A percentile compares a stretch with the other conserved stretches of the same genome.
phyloP scores from a whole-genome alignment of 2,797 vertebrate genomes.

The Melanitta fusca region DNA sequence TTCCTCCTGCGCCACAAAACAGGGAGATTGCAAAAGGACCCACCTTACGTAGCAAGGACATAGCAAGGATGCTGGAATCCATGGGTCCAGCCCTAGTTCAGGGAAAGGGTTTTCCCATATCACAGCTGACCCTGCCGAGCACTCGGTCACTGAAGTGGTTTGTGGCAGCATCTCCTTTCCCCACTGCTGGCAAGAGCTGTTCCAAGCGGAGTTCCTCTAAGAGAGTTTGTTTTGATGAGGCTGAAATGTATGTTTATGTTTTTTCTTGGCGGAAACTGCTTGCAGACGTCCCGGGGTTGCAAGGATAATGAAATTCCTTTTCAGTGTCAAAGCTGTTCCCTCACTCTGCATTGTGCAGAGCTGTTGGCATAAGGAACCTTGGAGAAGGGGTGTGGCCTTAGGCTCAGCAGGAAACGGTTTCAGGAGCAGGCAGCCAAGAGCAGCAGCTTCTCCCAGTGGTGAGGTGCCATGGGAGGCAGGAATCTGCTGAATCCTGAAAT shows the following conservation, averaged over 20 bases:
- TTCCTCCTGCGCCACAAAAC: neutral
- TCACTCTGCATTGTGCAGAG: neutral
- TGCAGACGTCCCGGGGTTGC: neutral
- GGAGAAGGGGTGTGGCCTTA: neutral
- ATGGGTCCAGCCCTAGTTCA: neutral
- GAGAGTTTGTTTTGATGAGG: neutral
- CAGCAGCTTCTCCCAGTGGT: neutral
- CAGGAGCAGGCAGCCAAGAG: neutral
- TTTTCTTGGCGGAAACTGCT: neutral
- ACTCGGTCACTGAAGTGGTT: neutral
- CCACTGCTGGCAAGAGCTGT: neutral
- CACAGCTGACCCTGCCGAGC: neutral
- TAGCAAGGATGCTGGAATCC: neutral
- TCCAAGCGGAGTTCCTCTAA: neutral
- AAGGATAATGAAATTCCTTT: neutral
- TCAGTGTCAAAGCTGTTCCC: neutral
- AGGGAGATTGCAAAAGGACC: neutral
- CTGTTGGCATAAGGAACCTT: neutral
- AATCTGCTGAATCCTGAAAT: neutral
- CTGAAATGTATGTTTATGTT: neutral
- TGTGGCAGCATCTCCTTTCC: neutral
- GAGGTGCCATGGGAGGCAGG: neutral
- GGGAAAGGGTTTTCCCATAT: neutral
- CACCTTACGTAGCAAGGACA: neutral
- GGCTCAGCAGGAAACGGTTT: neutral